Conservation (phyloP, 2,113 vertebrate species). For the Lanius ludovicianus region DNA sequence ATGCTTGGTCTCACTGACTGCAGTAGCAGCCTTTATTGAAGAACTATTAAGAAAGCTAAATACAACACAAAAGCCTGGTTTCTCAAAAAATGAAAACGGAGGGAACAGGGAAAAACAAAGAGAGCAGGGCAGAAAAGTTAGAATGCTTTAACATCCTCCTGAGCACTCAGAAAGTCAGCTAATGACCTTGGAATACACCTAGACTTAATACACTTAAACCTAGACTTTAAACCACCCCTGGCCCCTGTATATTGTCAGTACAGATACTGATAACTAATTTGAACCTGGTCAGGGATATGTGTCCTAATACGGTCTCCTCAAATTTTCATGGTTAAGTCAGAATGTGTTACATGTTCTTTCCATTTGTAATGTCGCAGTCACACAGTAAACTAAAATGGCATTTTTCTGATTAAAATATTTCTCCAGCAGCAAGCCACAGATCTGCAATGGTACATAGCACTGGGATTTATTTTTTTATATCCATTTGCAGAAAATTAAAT, state of each 20-base stretch:
- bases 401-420: neutral
- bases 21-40: neutral
- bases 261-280: neutral
- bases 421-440: neutral
- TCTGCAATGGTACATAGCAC: neutral
- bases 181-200: neutral
- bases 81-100: neutral
- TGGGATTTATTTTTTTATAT: neutral
- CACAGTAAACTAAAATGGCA: neutral
- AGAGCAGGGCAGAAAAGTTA: neutral
- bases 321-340: neutral
- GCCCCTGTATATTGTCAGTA: neutral
- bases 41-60: neutral
- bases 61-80: neutral
- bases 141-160: neutral
- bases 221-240: neutral
- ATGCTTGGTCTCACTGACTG: neutral
- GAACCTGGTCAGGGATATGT: neutral
- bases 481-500: constrained; percentile 11
- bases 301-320: neutral
- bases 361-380: neutral
- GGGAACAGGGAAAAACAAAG: neutral
- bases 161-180: neutral
- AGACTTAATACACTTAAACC: neutral
- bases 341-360: neutral